Base-by-base conservation (phyloP, 2,888 invertebrate genomes). In the Thymelicus sylvestris region DNA sequence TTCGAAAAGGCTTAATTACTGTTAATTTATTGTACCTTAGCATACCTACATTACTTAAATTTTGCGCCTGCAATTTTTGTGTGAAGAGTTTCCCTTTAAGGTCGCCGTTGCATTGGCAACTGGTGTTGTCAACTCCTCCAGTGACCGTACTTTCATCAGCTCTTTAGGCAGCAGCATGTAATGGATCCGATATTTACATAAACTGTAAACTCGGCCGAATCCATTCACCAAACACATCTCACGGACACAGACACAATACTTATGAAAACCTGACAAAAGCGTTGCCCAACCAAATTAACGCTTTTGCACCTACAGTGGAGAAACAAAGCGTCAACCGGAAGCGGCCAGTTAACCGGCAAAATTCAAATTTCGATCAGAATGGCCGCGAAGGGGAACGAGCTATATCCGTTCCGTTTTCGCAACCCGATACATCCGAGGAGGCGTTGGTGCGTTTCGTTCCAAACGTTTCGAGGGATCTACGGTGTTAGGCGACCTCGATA, bases 361-460 rank as follows among this genome's bases (percentile, higher is more conserved):
- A 93, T 93, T 92, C 87, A 90, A 93, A 93, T 91, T 91, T 90
- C 90, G 85, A 88, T 85, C 88, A 87, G 89, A 91, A 92, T 88
- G 89, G 86, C 86, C 82, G 83, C 79, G 81, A 86, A 90, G 90
- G 90, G 90, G 91, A 90, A 91, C 90, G 85, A 86, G 90, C 91
- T 88, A 92, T 92, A 92, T 93, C 93, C 93, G 93, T 91, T 93
- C 92, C 83, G 90, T 87, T 93, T 93, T 93, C 92, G 93, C 93
- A 93, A 93, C 83, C 85, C 84, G 84, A 85, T 67, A 61, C 66
- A 67, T 70, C 71, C 83, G 83, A 82, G 86, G 81, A 82, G 80
- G 90, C 90, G 89, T 85, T 90, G 87, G 86, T 84, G 88, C 90
- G 90, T 89, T 88, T 82, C 80, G 84, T 81, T 85, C 80, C 81